Percentiles rank a stretch among this genome's conserved stretches.
phyloP scores from a whole-genome alignment of 2,888 invertebrate genomes.

The Scrobipalpa atriplicella region DNA sequence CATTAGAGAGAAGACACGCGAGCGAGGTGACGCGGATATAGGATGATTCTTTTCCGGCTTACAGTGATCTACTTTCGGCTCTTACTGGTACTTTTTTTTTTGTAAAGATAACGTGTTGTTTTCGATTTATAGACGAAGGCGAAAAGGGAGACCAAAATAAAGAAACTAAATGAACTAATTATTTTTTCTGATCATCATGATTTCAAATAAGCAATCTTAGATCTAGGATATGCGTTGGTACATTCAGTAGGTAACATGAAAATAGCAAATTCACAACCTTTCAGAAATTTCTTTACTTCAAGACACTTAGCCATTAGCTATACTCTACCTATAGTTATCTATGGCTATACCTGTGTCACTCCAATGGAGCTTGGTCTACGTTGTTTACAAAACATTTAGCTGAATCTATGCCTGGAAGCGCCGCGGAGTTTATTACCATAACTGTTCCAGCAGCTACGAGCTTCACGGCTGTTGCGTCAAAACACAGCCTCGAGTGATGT shows the following conservation, averaged over 20 bases:
- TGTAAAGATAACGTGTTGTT: too few species aligned
- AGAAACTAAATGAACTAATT: too few species aligned
- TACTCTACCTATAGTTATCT: too few species aligned
- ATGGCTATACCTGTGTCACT: neutral
- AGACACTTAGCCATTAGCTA: too few species aligned
- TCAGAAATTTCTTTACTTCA: neutral
- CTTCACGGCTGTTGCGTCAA: constrained; percentile 28
- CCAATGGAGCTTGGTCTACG: neutral
- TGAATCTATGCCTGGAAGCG: constrained; percentile 3
- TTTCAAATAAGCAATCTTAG: neutral
- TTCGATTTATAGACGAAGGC: too few species aligned
- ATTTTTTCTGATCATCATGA: too few species aligned
- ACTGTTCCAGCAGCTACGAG: constrained; percentile 23
- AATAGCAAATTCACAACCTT: neutral
- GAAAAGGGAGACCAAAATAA: too few species aligned
- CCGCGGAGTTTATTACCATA: constrained; percentile 15
- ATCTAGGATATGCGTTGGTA: neutral
- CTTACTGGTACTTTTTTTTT: too few species aligned
- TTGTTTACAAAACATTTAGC: constrained; percentile 17
- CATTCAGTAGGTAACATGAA: too few species aligned
- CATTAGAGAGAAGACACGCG: constrained; percentile 72
- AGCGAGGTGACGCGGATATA: constrained; percentile 55
- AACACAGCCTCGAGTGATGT: constrained; percentile 14
- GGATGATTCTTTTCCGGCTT: constrained; percentile 36
- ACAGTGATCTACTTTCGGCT: neutral